Conservation (phyloP, 2,113 vertebrate genomes). For the Podarcis raffonei region DNA sequence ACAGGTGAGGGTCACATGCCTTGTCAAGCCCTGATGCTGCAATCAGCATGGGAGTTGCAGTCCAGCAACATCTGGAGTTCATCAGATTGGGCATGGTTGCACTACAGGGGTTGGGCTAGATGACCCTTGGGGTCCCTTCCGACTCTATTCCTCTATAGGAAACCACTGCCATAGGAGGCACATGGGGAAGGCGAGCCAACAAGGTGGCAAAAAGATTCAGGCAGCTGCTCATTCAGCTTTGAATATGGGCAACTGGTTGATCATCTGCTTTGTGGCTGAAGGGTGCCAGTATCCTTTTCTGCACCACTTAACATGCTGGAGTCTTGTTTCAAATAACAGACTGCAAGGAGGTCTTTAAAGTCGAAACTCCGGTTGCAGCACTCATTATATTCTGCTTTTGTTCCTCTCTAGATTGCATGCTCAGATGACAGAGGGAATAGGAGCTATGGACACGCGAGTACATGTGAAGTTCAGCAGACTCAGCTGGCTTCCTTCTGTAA, state of each 20-base stretch:
- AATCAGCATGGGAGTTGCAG: too few relatives aligned
- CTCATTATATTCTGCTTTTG: conserved; percentile 52
- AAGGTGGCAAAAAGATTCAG: background rate
- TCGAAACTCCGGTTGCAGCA: conserved; percentile 33
- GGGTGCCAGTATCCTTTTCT: conserved; percentile 28
- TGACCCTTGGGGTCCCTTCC: too few relatives aligned
- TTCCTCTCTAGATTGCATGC: conserved; percentile 47
- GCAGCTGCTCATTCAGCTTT: background rate
- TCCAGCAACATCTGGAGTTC: too few relatives aligned
- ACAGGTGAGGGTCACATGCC: too few relatives aligned
- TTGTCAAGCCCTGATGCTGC: too few relatives aligned
- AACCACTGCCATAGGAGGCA: background rate
- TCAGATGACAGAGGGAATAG: conserved; percentile 45
- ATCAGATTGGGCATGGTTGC: too few relatives aligned
- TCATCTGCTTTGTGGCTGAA: conserved; percentile 40
- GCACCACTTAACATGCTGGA: conserved; percentile 33
- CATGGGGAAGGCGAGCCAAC: background rate
- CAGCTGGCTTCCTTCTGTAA: conserved; percentile 52
- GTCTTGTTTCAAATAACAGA: conserved; percentile 58
- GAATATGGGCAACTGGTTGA: conserved; percentile 30
- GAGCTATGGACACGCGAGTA: conserved; percentile 50
- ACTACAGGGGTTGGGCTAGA: too few relatives aligned
- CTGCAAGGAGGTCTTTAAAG: conserved; percentile 41
- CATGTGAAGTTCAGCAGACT: conserved; percentile 53
- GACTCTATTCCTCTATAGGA: background rate